phyloP scores from a whole-genome alignment of 30 jellyfish, hydroid and myxozoan species.

The Phacellophora camtschatica region DNA sequence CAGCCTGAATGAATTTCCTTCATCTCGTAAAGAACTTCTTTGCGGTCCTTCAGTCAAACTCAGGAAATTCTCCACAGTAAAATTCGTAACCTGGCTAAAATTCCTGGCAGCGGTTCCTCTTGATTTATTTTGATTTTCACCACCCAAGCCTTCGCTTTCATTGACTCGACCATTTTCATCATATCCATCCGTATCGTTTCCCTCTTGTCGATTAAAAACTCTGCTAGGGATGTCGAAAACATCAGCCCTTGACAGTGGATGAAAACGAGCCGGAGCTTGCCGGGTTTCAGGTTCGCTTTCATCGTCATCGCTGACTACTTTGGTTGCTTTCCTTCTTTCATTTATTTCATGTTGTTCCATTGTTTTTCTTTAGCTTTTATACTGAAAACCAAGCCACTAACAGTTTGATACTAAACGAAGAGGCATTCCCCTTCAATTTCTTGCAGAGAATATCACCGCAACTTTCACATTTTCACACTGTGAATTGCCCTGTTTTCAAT shows the following conservation, averaged over 20 bases:
- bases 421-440: slow-evolving; percentile 78
- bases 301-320: neutral
- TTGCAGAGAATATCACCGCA: slow-evolving; percentile 63
- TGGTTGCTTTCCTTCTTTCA: neutral
- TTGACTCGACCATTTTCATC: neutral
- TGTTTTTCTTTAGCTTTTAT: slow-evolving; percentile 35
- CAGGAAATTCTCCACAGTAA: slow-evolving; percentile 65
- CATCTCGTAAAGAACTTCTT: neutral
- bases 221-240: slow-evolving; percentile 2
- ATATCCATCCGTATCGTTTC: neutral
- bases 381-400: slow-evolving; percentile 38
- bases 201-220: neutral
- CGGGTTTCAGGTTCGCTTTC: neutral
- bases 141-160: neutral
- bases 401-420: slow-evolving; percentile 56
- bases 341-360: slow-evolving; percentile 9
- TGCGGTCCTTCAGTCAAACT: neutral
- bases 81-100: slow-evolving; percentile 18
- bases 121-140: neutral
- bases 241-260: neutral
- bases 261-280: neutral
- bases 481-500: slow-evolving; percentile 65
- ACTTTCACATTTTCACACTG: slow-evolving; percentile 56
- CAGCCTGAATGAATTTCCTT: neutral
- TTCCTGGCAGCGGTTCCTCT: neutral